Evolutionary conservation across 2,797 vertebrate species (phyloP), one percentile per base, ranked within the genome.

Genomic region (Pogoniulus pusillus): DNA sequence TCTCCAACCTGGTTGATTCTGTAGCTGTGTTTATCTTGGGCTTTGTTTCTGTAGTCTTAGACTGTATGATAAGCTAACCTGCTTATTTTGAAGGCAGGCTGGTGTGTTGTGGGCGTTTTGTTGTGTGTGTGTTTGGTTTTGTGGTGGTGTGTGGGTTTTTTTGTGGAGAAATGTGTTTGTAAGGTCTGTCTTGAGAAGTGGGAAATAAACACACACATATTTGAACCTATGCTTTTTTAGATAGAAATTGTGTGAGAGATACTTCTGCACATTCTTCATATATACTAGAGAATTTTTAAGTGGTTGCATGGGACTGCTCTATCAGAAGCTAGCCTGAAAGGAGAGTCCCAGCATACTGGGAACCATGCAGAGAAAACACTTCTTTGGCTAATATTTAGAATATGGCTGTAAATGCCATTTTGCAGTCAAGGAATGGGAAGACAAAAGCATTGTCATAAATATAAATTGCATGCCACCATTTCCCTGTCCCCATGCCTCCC

Each of bases 331-430:
- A 58, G 19, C n/a, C 51, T 75, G 19, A 13, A 32, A 68, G 16
- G 22, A 47, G 37, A 55, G 49, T 24, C 6, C 7, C 0, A 3
- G 22, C 2, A 3, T 63, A 16, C 30, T 43, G 68, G 62, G 20
- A 66, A 24, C 9, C 4, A 3, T 15, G 11, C 3, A 8, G 29
- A 14, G 45, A 15, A 19, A 1, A 4, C 12, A 17, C n/a, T n/a
- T n/a, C n/a, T n/a, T n/a, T n/a, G n/a, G n/a, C n/a, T n/a, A n/a
- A n/a, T n/a, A n/a, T n/a, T n/a, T n/a, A n/a, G n/a, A n/a, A n/a
- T n/a, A n/a, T n/a, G n/a, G n/a, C n/a, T n/a, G n/a, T n/a, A n/a
- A n/a, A n/a, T 68, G 27, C 6, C 6, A 7, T 85, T 76, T 89
- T 39, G 5, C 10, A 16, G 24, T 30, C 26, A 59, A 64, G 16